These are phyloP conservation scores for Collichthys lucidus DNA, from an alignment of 2,113 vertebrate species.

Conservation along the genomic window DNA sequence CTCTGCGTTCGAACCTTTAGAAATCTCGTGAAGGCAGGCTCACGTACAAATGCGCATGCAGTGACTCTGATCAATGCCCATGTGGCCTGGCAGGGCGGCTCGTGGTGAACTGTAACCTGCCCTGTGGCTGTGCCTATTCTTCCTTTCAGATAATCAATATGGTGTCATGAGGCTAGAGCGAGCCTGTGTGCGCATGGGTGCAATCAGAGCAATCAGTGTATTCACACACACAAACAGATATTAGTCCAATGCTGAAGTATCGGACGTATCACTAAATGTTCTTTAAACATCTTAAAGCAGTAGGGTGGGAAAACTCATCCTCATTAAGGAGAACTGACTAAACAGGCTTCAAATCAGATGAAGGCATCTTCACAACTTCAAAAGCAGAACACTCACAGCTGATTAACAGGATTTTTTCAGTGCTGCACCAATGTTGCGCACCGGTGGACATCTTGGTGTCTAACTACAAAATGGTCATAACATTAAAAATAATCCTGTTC, in stretches of 20 bases:
- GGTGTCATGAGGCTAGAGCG: conserved; percentile 45
- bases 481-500: conserved; percentile 22
- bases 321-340: conserved; percentile 29
- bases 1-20: too few species aligned
- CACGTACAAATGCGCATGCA: conserved; percentile 27
- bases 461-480: neutral
- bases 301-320: neutral
- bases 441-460: neutral
- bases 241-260: neutral
- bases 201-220: conserved; percentile 27
- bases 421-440: neutral
- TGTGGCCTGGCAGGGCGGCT: conserved; percentile 15
- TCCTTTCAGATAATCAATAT: conserved; percentile 63
- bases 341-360: conserved; percentile 6
- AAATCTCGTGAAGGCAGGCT: neutral
- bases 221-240: neutral
- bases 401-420: neutral
- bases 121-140: conserved; percentile 41
- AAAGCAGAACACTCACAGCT: neutral
- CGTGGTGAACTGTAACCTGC: conserved; percentile 33
- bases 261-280: neutral
- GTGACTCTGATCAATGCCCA: conserved; percentile 32
- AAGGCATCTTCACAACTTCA: conserved; percentile 4
- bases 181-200: conserved; percentile 9
- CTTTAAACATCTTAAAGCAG: conserved; percentile 19